Percentiles rank a stretch among this genome's conserved stretches.
phyloP scores from a whole-genome alignment of 2,113 vertebrate genomes.

The Toxotes jaculatrix region DNA sequence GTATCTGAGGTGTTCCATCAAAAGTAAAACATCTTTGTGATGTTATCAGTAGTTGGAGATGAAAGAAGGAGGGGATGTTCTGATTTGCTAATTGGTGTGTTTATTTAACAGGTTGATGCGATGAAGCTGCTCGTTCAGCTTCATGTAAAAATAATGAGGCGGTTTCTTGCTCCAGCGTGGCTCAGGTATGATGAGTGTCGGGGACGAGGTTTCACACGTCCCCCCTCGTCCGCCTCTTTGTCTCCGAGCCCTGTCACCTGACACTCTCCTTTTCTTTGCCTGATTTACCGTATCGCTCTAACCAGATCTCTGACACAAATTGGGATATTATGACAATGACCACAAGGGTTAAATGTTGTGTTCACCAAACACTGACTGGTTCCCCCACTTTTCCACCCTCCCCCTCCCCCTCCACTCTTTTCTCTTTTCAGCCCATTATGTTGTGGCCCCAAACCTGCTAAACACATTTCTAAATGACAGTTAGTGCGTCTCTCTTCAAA shows the following conservation, averaged over 20 bases:
- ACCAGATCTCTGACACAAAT: constrained; percentile 86
- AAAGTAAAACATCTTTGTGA: constrained; percentile 47
- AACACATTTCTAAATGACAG: constrained; percentile 85
- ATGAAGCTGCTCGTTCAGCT: constrained; percentile 34
- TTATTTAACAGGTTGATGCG: constrained; percentile 53
- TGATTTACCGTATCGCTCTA: constrained; percentile 84
- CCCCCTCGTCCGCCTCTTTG: constrained; percentile 49
- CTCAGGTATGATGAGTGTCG: constrained; percentile 51
- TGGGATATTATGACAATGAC: constrained; percentile 85
- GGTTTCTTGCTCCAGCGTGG: background rate
- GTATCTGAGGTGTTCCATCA: constrained; percentile 49
- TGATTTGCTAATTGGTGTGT: constrained; percentile 64
- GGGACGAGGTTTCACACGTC: constrained; percentile 12
- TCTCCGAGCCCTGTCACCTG: constrained; percentile 66
- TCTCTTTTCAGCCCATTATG: constrained; percentile 80
- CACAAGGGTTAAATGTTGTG: constrained; percentile 84
- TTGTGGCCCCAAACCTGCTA: constrained; percentile 79
- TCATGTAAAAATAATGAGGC: constrained; percentile 54
- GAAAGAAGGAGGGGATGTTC: constrained; percentile 55
- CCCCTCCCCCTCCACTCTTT: constrained; percentile 41
- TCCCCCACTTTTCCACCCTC: constrained; percentile 47
- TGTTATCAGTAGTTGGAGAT: constrained; percentile 48
- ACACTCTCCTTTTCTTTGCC: constrained; percentile 73
- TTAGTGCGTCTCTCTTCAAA: constrained; percentile 78
- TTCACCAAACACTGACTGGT: constrained; percentile 74